Conservation (phyloP, 2,888 invertebrate genomes). For the Adelphocoris suturalis region DNA sequence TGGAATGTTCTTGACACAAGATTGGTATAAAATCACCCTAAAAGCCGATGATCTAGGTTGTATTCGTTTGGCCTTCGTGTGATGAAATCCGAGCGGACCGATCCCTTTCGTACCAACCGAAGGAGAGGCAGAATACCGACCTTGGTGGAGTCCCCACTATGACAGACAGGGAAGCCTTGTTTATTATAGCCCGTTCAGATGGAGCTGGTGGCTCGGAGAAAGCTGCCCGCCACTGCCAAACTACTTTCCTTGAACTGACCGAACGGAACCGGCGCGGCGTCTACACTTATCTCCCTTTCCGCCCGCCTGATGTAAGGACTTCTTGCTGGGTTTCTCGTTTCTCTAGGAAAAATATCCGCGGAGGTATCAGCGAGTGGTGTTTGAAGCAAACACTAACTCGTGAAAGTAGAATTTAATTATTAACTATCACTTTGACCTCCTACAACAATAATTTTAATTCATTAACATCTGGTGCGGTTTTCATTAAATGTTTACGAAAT, state of each 20-base stretch:
- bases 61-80: conserved; percentile 8
- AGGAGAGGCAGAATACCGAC: background rate
- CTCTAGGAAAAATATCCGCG: background rate
- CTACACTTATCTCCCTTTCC: background rate
- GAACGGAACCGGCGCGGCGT: conserved; percentile 33
- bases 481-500: no score
- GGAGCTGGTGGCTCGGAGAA: conserved; percentile 48
- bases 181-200: conserved; percentile 8
- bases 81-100: conserved; percentile 11
- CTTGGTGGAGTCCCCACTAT: background rate
- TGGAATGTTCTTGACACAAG: background rate
- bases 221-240: conserved; percentile 64
- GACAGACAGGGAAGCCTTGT: background rate
- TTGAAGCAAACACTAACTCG: no score
- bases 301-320: background rate
- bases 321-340: background rate
- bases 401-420: no score
- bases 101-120: conserved; percentile 7
- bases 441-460: no score
- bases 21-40: background rate
- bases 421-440: no score
- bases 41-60: conserved; percentile 2
- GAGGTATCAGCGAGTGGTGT: no score
- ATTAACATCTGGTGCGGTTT: no score
- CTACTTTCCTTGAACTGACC: conserved; percentile 64